Base-by-base conservation (phyloP, 2,888 invertebrate species). In the Cerceris ruficornis region DNA sequence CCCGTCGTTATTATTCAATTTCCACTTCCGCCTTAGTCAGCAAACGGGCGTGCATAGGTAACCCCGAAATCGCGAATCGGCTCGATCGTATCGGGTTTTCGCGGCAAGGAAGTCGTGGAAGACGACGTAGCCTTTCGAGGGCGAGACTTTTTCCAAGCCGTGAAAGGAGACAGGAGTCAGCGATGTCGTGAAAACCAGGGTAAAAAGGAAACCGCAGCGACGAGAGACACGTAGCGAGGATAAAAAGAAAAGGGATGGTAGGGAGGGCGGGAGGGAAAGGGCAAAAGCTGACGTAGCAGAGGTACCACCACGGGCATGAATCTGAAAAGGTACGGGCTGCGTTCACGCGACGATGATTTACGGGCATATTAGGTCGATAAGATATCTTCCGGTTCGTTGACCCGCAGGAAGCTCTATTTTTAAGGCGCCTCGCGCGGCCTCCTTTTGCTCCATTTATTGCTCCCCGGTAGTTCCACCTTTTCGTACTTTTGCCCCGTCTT, bases 291-390 rank as follows among this genome's bases (percentile, higher is more conserved):
- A 88, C 88, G 83, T 73, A 74, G 89, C 88, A 84, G 69, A 82
- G 86, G 86, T 83, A 86, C 80, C 79, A 46, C 7, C 79, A 46
- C 7, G 66, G 75, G 79, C 81, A 87, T 84, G 87, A 87, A 87
- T 86, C 87, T 80, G 87, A 88, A 86, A 88, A 88, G 87, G 85
- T 85, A 83, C 74, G 85, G 86, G 87, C 85, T 78, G 85, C 86
- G 84, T 88, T 87, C 87, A 81, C 86, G 87, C 86, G 88, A 80
- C 87, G 84, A 87, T 88, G 89, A 88, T 88, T 88, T 88, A 88
- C 85, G 82, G 81, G 80, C 85, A 82, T 86, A 87, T 87, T 86
- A 84, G 86, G 86, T 87, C 86, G 89, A 88, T 89, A 88, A 88
- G 87, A 86, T 87, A 86, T 82, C 81, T 85, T 86, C 83, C 87